Evolutionary conservation across 2,888 invertebrate genomes (phyloP), one percentile per base, ranked within the genome.

Genomic region (Fissipunctia ypsillon): DNA sequence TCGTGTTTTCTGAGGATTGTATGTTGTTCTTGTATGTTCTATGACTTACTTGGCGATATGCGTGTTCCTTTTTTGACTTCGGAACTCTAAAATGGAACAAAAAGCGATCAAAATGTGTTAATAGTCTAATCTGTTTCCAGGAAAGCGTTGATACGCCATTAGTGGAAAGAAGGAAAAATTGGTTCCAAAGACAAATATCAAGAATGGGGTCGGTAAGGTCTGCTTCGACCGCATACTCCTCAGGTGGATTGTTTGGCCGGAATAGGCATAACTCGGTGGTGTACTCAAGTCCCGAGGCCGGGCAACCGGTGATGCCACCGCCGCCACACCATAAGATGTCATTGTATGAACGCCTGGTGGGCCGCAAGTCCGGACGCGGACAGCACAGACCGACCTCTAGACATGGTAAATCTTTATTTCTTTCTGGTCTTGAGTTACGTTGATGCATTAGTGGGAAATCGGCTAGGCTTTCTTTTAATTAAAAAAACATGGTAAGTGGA

Each of bases 61-160:
- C 1, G 7, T 38, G 6, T 14, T 16, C 9, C 1, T 28, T 28
- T 0, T 10, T 41, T 9, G 16, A 6, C 16, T 31, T 19, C 7
- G 3, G 12, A 52, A 28, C 16, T 4, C 6, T 41, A 22, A 6
- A 41, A 22, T 5, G 2, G 3, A 60, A 60, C 38, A 54, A 48
- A 77, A 41, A 52, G 7, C 10, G 7, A 31, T 9, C 19, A 54
- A 67, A 10, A 25, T 35, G 19, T 59, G 41, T 38, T 38, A 60
- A 43, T 35, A 31, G 10, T 14, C 2, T 45, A 59, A 41, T 41
- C 1, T 59, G 19, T 68, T 92, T 95, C 41, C 92, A 98, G 98
- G 98, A 98, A 95, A 98, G 98, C 90, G 98, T 99, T 0, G 98
- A 98, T 89, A 98, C 98, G 0, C 98, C 98, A 14, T 96, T 98